Percentiles rank a stretch among this genome's conserved stretches.
These are phyloP conservation scores for Carcinoscorpius rotundicauda DNA, from an alignment of 1,140 invertebrate genomes.

Conservation along the genomic window DNA sequence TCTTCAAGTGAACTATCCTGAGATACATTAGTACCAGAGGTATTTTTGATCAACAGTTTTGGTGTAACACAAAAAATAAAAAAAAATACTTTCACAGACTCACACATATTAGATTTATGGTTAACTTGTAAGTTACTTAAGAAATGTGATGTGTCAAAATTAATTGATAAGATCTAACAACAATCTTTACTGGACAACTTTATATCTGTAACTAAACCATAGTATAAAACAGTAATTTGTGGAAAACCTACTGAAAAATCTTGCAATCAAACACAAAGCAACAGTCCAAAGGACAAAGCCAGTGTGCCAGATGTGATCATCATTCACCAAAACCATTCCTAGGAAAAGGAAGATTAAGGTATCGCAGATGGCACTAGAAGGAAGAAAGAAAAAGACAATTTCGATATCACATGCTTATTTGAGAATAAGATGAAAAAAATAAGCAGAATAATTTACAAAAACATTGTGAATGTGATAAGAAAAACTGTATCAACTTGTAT, in stretches of 20 bases:
- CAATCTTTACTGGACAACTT: no score
- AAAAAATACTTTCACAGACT: no score
- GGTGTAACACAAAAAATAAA: no score
- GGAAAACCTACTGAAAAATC: conserved; percentile 39
- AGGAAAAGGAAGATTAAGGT: conserved; percentile 52
- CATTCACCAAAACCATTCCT: conserved; percentile 44
- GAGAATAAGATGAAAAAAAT: background rate
- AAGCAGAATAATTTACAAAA: conserved; percentile 1
- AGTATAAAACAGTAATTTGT: background rate
- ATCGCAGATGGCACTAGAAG: conserved; percentile 40
- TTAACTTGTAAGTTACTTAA: no score
- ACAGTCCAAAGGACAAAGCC: conserved; percentile 44
- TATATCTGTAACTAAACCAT: no score
- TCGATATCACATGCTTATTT: conserved; percentile 6
- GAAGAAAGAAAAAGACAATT: background rate
- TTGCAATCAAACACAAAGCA: conserved; percentile 41
- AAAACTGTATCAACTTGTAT: no score
- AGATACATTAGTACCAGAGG: no score
- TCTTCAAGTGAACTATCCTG: no score
- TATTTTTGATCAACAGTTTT: no score
- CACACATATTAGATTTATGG: no score
- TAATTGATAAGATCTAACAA: no score
- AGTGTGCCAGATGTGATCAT: conserved; percentile 42
- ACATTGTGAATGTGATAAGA: background rate
- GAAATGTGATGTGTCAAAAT: no score